These are phyloP conservation scores for Cephalopholis sonnerati DNA, from an alignment of 2,113 vertebrate genomes.

Conservation along the genomic window DNA sequence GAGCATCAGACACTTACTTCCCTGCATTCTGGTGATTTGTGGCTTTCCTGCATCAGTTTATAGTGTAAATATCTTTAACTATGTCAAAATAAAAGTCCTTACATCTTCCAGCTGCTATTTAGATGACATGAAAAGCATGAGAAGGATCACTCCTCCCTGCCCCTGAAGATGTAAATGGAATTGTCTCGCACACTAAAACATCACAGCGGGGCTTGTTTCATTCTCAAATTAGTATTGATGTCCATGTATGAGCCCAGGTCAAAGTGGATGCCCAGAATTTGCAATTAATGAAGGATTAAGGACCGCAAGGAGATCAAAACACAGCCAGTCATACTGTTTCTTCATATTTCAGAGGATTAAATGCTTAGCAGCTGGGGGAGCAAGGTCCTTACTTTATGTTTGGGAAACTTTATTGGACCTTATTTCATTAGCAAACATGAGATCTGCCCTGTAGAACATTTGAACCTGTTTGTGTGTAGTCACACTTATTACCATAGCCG, in stretches of 20 bases:
- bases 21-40: no score
- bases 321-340: conserved; percentile 54
- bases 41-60: no score
- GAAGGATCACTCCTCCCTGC: neutral
- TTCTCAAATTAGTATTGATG: conserved; percentile 33
- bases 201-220: conserved; percentile 16
- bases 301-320: conserved; percentile 69
- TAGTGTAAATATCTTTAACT: no score
- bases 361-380: conserved; percentile 52
- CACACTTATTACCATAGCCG: neutral
- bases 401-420: conserved; percentile 24
- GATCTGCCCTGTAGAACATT: neutral
- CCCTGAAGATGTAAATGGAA: neutral
- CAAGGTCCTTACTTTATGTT: conserved; percentile 31
- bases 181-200: conserved; percentile 23
- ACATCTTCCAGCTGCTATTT: neutral
- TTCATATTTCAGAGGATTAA: conserved; percentile 78
- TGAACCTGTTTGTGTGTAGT: neutral
- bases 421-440: conserved; percentile 34
- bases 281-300: conserved; percentile 78
- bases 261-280: conserved; percentile 65
- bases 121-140: neutral
- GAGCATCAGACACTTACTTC: no score
- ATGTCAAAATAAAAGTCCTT: no score
- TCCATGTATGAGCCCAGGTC: conserved; percentile 55